A percentile compares a stretch with the other conserved stretches of the same genome.
phyloP scores from a whole-genome alignment of 64 coral and sea anemone species.

The Cladopsammia gracilis region DNA sequence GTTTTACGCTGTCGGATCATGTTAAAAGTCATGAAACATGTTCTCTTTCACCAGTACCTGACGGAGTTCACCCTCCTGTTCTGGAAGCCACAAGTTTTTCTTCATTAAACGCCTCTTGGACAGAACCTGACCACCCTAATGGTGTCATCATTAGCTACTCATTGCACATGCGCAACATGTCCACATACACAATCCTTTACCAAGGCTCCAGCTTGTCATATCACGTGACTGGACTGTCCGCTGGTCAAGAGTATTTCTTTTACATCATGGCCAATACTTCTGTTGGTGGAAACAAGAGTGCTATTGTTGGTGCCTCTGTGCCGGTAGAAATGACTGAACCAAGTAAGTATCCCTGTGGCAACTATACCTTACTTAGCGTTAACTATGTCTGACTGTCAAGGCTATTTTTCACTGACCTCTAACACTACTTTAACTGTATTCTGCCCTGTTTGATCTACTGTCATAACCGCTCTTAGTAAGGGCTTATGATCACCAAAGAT shows the following conservation, averaged over 20 bases:
- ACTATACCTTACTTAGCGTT: not conserved
- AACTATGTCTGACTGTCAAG: too few relatives aligned
- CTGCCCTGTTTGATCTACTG: too few relatives aligned
- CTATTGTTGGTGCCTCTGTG: constrained; percentile 13
- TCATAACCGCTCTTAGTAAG: too few relatives aligned
- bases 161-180: constrained; percentile 31
- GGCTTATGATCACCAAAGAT: too few relatives aligned
- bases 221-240: constrained; percentile 60
- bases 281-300: constrained; percentile 57
- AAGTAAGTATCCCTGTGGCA: constrained; percentile 10
- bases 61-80: constrained; percentile 44
- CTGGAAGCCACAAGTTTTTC: constrained; percentile 45
- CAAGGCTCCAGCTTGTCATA: constrained; percentile 32
- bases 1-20: not conserved
- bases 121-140: constrained; percentile 17
- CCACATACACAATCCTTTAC: constrained; percentile 35
- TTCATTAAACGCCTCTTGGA: constrained; percentile 65
- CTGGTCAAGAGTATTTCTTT: constrained; percentile 68
- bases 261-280: constrained; percentile 68
- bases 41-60: constrained; percentile 37
- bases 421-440: too few relatives aligned
- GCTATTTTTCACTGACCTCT: too few relatives aligned
- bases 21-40: not conserved
- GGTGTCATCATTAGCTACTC: constrained; percentile 50
- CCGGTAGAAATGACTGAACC: not conserved